Base-by-base conservation (phyloP, 2,113 vertebrate genomes). In the Rostratula benghalensis region DNA sequence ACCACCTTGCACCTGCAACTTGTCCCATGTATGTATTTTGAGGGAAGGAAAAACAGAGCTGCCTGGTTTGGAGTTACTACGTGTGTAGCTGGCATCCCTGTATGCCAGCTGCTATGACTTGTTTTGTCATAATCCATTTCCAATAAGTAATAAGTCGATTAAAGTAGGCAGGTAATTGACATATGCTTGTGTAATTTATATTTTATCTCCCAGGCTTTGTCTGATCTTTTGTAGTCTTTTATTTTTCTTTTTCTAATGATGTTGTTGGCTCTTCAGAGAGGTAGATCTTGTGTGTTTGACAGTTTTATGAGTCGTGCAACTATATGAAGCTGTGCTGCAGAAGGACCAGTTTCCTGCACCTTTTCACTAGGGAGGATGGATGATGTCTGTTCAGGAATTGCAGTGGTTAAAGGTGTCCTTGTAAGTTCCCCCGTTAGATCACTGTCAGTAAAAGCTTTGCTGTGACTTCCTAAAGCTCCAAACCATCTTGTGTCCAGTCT, bases 311-410 rank as follows among this genome's bases (percentile, higher is more conserved):
- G 78, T 63, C 5, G 21, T 13, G 18, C 21, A 24, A 43, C 18
- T 27, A 3, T 22, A 41, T 20, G 23, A 30, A 69, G 53, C 7
- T 0, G 0, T 69, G 54, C 11, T 54, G 21, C 14, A 10, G 50
- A 35, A 61, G 19, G 53, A 35, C 10, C 50, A 50, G 33, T 51
- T 81, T 24, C 28, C 45, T 67, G 39, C 59, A 60, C 8, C 8
- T 35, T 71, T 79, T 59, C 30, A 54, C 10, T 27, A 22, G 11
- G 48, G 16, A 59, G 31, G 18, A 79, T 24, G 33, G 39, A 43
- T 71, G 27, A 9, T 22, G 63, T 73, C 27, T 87, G 14, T 54
- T 69, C 51, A 50, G n/a, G 43, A 76, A 33, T 5, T 48, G 19
- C 5, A 41, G 12, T 20, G 8, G 10, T 17, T 80, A 77, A 68